Percentiles rank a stretch among this genome's conserved stretches.
Evolutionary conservation across 2,797 vertebrate species (phyloP).

Genomic region (Chiloscyllium punctatum): DNA sequence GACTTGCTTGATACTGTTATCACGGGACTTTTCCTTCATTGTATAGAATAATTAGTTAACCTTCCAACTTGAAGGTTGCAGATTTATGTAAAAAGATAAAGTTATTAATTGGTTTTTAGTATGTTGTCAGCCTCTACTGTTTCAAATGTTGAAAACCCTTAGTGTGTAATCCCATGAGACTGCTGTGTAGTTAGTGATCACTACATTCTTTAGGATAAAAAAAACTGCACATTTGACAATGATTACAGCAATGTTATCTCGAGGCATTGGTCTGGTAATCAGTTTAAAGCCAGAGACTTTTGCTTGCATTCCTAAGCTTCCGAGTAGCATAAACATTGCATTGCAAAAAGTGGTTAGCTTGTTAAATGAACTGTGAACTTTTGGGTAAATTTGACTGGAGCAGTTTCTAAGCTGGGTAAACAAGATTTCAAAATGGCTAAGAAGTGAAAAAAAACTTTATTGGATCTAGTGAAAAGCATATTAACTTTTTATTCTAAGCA

Average conservation of each 20-base stretch:
- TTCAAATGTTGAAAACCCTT: not conserved
- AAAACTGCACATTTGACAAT: not conserved
- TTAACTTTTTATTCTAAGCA: not conserved
- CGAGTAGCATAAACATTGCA: not conserved
- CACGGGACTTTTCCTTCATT: not conserved
- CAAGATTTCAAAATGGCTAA: not conserved
- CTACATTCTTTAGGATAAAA: constrained; percentile 7
- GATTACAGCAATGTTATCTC: constrained; percentile 17
- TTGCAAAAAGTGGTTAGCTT: not conserved
- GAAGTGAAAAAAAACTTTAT: not conserved
- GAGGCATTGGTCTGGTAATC: constrained; percentile 16
- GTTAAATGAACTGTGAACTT: not conserved
- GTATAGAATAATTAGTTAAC: not conserved
- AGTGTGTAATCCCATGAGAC: not conserved
- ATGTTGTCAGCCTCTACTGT: not conserved
- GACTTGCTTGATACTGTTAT: not conserved
- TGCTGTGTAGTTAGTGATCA: not conserved
- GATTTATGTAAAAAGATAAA: not conserved
- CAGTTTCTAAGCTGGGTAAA: not conserved
- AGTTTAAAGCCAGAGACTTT: constrained; percentile 7
- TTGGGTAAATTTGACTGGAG: not conserved
- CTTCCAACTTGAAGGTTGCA: not conserved
- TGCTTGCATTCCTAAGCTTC: constrained; percentile 30
- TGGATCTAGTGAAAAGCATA: not conserved
- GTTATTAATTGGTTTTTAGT: not conserved